Percentiles rank a stretch among this genome's conserved stretches.
These are phyloP conservation scores for Geococcyx californianus DNA, from an alignment of 2,113 vertebrate species.

Conservation along the genomic window DNA sequence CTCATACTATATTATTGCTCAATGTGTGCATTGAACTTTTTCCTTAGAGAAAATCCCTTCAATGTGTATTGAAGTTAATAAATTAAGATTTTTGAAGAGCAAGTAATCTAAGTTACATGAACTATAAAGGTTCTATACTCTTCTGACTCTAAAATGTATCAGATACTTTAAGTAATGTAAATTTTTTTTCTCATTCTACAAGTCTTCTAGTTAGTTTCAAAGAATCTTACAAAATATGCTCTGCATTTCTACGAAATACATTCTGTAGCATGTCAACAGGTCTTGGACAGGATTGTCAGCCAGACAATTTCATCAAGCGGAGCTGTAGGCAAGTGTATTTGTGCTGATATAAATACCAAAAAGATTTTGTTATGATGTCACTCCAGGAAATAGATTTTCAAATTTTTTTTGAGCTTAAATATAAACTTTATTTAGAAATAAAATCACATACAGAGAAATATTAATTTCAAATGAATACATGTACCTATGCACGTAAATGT, in stretches of 20 bases:
- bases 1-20: neutral
- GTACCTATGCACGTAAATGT: fast-evolving
- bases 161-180: neutral
- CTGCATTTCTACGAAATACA: neutral
- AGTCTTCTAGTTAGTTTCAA: neutral
- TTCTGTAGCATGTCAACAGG: neutral
- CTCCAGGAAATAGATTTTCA: neutral
- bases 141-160: neutral
- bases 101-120: neutral
- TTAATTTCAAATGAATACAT: neutral
- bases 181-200: neutral
- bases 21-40: neutral
- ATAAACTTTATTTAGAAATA: neutral
- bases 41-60: neutral
- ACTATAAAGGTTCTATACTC: neutral
- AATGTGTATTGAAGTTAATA: neutral
- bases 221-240: neutral
- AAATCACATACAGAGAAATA: neutral
- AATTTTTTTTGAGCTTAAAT: neutral
- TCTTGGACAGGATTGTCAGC: neutral
- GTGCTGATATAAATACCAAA: neutral
- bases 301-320: neutral
- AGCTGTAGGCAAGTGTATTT: neutral
- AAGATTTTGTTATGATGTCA: neutral
- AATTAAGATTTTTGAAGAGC: neutral